Percentiles rank a stretch among this genome's conserved stretches.
Conservation (phyloP, 2,113 vertebrate genomes). For the Stercorarius parasiticus region DNA sequence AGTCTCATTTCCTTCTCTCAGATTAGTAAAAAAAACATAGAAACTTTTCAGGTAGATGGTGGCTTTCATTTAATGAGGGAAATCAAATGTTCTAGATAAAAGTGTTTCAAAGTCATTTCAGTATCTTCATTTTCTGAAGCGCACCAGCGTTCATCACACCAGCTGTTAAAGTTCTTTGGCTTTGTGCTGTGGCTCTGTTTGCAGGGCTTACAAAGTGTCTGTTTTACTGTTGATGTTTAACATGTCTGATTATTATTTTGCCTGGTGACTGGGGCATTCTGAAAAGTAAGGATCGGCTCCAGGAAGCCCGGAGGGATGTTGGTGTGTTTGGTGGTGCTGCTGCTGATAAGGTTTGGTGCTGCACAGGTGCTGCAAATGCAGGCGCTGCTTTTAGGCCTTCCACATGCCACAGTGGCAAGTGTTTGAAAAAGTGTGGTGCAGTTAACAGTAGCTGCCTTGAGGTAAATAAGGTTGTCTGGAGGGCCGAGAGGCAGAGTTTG, state of each 20-base stretch:
- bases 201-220: neutral
- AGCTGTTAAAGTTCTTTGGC: neutral
- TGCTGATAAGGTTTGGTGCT: neutral
- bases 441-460: neutral
- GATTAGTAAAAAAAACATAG: neutral
- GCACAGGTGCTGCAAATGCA: neutral
- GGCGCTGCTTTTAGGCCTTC: neutral
- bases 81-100: neutral
- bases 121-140: neutral
- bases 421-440: neutral
- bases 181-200: neutral
- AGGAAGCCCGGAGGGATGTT: neutral
- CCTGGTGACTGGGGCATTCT: neutral
- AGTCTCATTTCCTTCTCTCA: neutral
- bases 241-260: neutral
- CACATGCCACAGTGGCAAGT: fast-evolving
- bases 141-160: neutral
- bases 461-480: neutral
- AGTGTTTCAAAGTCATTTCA: neutral
- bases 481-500: neutral
- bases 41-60: neutral
- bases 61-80: neutral
- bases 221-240: neutral
- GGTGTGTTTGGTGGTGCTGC: neutral
- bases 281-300: neutral